Evolutionary conservation across 2,797 vertebrate species (phyloP).

Genomic region (Myoxocephalus aenaeus): DNA sequence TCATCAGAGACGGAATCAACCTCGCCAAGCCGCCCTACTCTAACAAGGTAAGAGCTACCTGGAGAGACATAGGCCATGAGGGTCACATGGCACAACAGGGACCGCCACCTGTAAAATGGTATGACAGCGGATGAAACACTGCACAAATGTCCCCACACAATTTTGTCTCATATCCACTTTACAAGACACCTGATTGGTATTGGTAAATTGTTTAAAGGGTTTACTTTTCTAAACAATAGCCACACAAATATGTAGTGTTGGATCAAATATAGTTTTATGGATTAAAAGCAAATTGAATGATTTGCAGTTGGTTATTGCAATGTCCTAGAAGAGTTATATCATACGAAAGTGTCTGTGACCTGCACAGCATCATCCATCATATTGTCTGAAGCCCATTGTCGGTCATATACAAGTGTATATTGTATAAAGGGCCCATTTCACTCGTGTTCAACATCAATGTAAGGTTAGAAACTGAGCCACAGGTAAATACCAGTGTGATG

Average conservation of each 20-base stretch:
- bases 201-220: background rate
- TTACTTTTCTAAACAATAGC: background rate
- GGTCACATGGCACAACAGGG: background rate
- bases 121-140: background rate
- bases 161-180: background rate
- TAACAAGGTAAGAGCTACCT: constrained; percentile 90
- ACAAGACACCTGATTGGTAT: background rate
- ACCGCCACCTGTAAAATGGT: constrained; percentile 16
- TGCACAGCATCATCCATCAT: constrained; percentile 36
- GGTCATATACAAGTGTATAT: constrained; percentile 1
- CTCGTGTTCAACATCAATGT: background rate
- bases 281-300: background rate
- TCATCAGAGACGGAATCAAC: constrained; percentile 93
- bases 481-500: constrained; percentile 36
- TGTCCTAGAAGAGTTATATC: background rate
- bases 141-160: background rate
- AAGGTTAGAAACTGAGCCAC: background rate
- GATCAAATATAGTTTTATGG: background rate
- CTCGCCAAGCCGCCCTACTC: constrained; percentile 92
- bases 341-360: constrained; percentile 19
- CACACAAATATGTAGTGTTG: background rate
- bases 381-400: constrained; percentile 20
- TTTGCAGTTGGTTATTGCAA: background rate
- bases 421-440: constrained; percentile 9
- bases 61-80: background rate